Evolutionary conservation across 2,797 vertebrate genomes (phyloP), one percentile per base, ranked within the genome.

Genomic region (Podargus strigoides): DNA sequence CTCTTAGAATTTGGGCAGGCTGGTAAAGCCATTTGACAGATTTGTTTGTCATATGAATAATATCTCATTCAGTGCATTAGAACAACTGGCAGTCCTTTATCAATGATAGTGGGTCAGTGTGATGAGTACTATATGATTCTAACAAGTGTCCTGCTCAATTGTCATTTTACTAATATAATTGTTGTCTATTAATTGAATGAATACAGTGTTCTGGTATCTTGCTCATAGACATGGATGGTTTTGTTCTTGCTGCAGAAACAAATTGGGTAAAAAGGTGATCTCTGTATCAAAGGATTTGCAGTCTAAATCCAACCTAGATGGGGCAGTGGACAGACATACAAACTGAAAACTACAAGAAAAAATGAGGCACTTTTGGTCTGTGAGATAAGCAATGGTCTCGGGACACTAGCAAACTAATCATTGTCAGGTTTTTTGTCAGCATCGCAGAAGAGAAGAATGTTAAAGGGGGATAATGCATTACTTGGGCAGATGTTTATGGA

Each of bases 11-110:
- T 86, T 84, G 69, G 81, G 74, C 81, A 76, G 86, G 49, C 67
- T 74, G 53, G 86, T 68, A 67, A 83, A 93, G 66, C n/a, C 41
- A 32, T 76, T 34, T 95, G 94, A 75, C 89, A 87, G 72, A 78
- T 93, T 92, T 13, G 37, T 95, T 93, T 94, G 70, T 85, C 49
- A 27, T 36, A 22, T 52, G 92, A 96, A 86, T 87, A 91, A 66
- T 80, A 56, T 79, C 70, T 87, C 26, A 28, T 89, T 85, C 64
- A 41, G 70, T 39, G 68, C 62, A 41, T 87, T 87, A 58, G 67
- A 84, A 67, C 58, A 93, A 77, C 52, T 70, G 89, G 20, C 50
- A 77, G 75, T 58, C 55, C 37, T 53, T 87, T 44, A 52, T 60
- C 14, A 23, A 27, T 36, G 83, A 42, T 16, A 76, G 50, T 67